These are phyloP conservation scores for Eulithis testata DNA, from an alignment of 2,888 invertebrate genomes.

Conservation along the genomic window DNA sequence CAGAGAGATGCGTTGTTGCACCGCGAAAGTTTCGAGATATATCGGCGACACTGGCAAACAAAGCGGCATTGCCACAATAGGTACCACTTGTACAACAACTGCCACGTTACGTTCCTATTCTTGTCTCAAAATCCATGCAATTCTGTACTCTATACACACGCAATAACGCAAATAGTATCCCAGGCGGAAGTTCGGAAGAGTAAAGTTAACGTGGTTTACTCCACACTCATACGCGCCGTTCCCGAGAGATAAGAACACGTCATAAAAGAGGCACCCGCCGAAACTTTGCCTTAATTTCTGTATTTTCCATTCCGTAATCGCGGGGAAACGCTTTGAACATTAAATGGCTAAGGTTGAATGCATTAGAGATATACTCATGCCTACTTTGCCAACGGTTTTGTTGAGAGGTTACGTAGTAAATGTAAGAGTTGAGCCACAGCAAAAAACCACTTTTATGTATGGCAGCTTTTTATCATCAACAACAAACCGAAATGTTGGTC, in stretches of 20 bases:
- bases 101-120: constrained; percentile 51
- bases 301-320: constrained; percentile 68
- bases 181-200: constrained; percentile 47
- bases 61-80: constrained; percentile 73
- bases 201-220: constrained; percentile 49
- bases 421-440: background rate
- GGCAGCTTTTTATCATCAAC: too few relatives aligned
- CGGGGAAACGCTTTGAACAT: constrained; percentile 56
- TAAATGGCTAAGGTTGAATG: constrained; percentile 55
- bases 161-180: constrained; percentile 47
- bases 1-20: constrained; percentile 63
- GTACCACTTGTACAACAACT: constrained; percentile 65
- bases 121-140: constrained; percentile 37
- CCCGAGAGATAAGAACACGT: constrained; percentile 77
- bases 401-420: constrained; percentile 13
- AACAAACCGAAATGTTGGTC: too few relatives aligned
- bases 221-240: constrained; percentile 62
- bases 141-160: constrained; percentile 51
- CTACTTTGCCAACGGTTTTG: constrained; percentile 25
- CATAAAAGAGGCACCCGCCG: constrained; percentile 75
- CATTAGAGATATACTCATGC: constrained; percentile 42
- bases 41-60: constrained; percentile 79
- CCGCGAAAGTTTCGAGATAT: constrained; percentile 77
- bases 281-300: constrained; percentile 76
- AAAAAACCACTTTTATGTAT: background rate